phyloP scores from a whole-genome alignment of 2,888 invertebrate species.

The Odontocolon sp. region DNA sequence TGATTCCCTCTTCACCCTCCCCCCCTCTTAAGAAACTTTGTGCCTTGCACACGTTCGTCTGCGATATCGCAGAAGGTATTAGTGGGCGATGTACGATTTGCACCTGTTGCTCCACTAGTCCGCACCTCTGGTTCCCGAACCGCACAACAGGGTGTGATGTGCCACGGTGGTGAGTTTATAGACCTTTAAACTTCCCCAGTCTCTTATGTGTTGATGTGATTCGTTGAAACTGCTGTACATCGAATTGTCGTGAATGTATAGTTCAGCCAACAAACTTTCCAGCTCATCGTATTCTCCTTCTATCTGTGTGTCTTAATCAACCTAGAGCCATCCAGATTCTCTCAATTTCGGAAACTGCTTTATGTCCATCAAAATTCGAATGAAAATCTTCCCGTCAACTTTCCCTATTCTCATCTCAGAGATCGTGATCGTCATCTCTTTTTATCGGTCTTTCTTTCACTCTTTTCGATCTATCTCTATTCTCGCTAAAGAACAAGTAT shows the following conservation, averaged over 20 bases:
- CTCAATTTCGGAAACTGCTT: neutral
- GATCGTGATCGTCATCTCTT: neutral
- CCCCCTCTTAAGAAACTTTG: conserved; percentile 14
- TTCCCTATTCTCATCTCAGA: neutral
- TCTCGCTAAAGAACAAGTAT: neutral
- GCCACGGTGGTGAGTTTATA: conserved; percentile 5
- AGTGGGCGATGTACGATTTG: conserved; percentile 29
- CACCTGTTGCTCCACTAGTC: conserved; percentile 52
- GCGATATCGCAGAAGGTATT: conserved; percentile 25
- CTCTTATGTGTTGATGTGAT: neutral
- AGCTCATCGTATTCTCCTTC: neutral
- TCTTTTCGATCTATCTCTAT: neutral
- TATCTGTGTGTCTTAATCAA: neutral
- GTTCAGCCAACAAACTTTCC: neutral
- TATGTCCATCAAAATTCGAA: neutral
- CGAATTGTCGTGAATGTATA: neutral
- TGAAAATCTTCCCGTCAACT: neutral
- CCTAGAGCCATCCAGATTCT: neutral
- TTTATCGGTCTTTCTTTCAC: neutral
- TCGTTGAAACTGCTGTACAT: neutral
- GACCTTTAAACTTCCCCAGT: neutral
- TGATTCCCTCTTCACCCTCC: neutral
- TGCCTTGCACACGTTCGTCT: neutral
- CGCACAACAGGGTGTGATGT: neutral
- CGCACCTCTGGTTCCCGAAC: neutral